Percentiles rank a stretch among this genome's conserved stretches.
Evolutionary conservation across 1,140 invertebrate species (phyloP).

Genomic region (Cydia splendana): DNA sequence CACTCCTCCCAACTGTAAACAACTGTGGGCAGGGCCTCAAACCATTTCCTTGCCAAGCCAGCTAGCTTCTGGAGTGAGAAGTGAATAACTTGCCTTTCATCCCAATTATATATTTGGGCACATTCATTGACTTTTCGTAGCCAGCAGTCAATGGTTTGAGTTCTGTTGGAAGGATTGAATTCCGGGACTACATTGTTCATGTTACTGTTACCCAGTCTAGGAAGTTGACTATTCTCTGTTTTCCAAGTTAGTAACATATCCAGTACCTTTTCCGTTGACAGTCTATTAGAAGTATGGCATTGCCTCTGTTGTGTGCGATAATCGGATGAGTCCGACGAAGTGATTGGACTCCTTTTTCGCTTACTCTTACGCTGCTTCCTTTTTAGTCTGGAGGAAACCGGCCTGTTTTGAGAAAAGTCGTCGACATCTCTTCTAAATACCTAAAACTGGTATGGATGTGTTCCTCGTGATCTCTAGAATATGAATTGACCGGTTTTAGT

Average conservation of each 20-base stretch:
- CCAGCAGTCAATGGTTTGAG: constrained; percentile 28
- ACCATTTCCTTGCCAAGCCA: constrained; percentile 34
- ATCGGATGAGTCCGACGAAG: background rate
- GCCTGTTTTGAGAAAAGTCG: no score
- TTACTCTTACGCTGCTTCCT: no score
- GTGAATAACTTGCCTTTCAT: constrained; percentile 31
- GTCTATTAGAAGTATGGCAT: background rate
- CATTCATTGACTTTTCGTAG: constrained; percentile 33
- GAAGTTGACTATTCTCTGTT: background rate
- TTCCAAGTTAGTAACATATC: background rate
- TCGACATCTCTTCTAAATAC: no score
- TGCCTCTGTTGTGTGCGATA: background rate
- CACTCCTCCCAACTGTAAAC: constrained; percentile 40
- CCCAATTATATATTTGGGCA: constrained; percentile 28
- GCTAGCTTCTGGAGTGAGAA: constrained; percentile 31
- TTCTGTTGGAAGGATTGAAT: background rate
- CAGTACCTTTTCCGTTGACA: background rate
- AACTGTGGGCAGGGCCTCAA: constrained; percentile 37
- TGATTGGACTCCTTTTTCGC: background rate
- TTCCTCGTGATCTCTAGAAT: no score
- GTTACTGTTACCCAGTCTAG: background rate
- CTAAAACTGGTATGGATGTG: no score
- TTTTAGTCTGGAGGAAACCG: no score
- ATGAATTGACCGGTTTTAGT: no score
- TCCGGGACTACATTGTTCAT: constrained; percentile 24